These are phyloP conservation scores for Peromyscus melanophrys DNA, from an alignment of 2,797 vertebrate genomes.

Conservation along the genomic window DNA sequence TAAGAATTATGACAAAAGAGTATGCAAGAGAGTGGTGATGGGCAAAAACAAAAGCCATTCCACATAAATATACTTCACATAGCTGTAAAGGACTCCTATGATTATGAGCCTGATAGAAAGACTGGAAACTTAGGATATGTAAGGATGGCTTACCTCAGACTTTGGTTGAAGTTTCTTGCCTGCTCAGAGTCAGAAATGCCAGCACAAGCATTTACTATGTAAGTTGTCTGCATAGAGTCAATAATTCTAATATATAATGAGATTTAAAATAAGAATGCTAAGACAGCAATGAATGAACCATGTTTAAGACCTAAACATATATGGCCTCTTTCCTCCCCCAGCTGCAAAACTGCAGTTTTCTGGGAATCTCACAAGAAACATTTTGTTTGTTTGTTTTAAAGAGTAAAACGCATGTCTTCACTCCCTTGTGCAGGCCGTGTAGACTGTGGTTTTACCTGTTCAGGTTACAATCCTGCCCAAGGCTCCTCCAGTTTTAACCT, in stretches of 20 bases:
- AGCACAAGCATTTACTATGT: neutral
- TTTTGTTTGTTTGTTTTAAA: neutral
- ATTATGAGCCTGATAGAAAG: neutral
- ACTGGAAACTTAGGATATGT: neutral
- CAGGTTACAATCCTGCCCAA: neutral
- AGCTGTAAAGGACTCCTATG: neutral
- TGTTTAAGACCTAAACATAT: no score
- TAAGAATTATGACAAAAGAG: neutral
- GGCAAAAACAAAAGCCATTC: neutral
- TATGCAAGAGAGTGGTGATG: neutral
- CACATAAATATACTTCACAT: neutral
- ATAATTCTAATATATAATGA: neutral
- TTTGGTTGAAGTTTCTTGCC: neutral
- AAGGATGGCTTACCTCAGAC: neutral
- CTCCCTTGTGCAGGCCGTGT: neutral
- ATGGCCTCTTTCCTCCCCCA: neutral
- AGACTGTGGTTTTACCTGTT: neutral
- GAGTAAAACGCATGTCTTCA: neutral
- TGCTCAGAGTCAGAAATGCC: neutral
- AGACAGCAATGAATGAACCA: no score
- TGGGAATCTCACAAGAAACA: neutral
- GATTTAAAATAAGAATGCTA: neutral
- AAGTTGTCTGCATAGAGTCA: neutral
- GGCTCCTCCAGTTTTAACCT: neutral
- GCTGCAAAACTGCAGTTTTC: neutral